These are phyloP conservation scores for Denticeps clupeoides DNA, from an alignment of 2,797 vertebrate genomes.

Conservation along the genomic window DNA sequence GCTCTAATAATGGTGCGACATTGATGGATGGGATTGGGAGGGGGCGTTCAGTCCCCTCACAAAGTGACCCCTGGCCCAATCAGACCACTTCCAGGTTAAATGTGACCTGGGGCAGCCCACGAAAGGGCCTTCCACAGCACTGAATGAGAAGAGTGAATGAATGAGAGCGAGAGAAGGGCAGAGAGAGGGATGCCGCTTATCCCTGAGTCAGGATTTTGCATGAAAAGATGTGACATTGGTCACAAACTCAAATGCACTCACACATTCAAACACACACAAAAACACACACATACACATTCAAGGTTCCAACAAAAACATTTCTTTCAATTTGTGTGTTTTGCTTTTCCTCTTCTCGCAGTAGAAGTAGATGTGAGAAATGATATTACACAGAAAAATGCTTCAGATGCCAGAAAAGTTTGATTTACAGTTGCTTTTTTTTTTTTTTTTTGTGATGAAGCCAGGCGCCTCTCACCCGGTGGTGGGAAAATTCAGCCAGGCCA, in stretches of 20 bases:
- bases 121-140: conserved; percentile 22
- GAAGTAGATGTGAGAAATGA: too few relatives aligned
- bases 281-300: not conserved
- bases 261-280: not conserved
- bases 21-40: conserved; percentile 37
- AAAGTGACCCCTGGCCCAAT: conserved; percentile 40
- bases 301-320: conserved; percentile 4
- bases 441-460: conserved; percentile 27
- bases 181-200: conserved; percentile 1
- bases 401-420: too few relatives aligned
- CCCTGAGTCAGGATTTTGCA: conserved; percentile 17
- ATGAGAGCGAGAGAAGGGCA: not conserved
- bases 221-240: conserved; percentile 1
- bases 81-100: conserved; percentile 43
- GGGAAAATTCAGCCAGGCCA: conserved; percentile 32
- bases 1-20: conserved; percentile 39
- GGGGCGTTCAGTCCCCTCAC: conserved; percentile 25
- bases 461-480: conserved; percentile 26
- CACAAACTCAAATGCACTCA: not conserved
- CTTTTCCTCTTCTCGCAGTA: not conserved
- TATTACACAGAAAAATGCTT: too few relatives aligned
- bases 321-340: not conserved
- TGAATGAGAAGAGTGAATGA: conserved; percentile 26
- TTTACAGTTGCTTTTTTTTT: too few relatives aligned
- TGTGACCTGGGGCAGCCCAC: conserved; percentile 35